Percentiles rank a stretch among this genome's conserved stretches.
These are phyloP conservation scores for Toxostoma redivivum DNA, from an alignment of 2,113 vertebrate genomes.

Conservation along the genomic window DNA sequence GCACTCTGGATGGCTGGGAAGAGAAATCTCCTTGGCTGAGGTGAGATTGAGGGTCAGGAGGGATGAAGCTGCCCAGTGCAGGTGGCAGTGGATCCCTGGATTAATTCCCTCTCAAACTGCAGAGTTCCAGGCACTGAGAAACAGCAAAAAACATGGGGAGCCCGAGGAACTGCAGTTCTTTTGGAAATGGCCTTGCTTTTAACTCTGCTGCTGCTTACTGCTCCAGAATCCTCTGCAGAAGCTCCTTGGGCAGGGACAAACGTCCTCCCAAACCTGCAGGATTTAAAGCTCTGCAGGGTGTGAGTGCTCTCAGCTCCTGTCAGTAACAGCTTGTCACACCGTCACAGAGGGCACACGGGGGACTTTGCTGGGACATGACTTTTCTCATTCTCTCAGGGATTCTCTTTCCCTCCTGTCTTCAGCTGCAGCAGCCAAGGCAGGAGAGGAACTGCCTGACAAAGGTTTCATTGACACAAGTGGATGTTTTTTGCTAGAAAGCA, in stretches of 20 bases:
- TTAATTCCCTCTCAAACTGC: not conserved
- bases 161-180: not conserved
- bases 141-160: not conserved
- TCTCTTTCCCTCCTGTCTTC: conserved; percentile 57
- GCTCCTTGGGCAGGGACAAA: not conserved
- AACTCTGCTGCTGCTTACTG: not conserved
- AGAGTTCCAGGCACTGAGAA: not conserved
- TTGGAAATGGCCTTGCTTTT: not conserved
- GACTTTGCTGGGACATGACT: conserved; percentile 56
- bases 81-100: not conserved
- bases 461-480: conserved; percentile 69
- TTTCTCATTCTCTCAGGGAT: conserved; percentile 11
- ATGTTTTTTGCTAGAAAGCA: conserved; percentile 72
- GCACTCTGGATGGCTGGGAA: not conserved
- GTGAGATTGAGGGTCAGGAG: not conserved
- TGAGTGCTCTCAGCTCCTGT: not conserved
- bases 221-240: not conserved
- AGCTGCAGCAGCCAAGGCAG: conserved; percentile 53
- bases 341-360: conserved; percentile 47
- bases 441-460: conserved; percentile 67
- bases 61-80: not conserved
- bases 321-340: not conserved
- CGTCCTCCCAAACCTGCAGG: too few species aligned
- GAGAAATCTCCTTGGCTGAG: not conserved
- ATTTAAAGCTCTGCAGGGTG: not conserved